Evolutionary conservation across 2,888 invertebrate genomes (phyloP).

Genomic region (Parelbella ahira): DNA sequence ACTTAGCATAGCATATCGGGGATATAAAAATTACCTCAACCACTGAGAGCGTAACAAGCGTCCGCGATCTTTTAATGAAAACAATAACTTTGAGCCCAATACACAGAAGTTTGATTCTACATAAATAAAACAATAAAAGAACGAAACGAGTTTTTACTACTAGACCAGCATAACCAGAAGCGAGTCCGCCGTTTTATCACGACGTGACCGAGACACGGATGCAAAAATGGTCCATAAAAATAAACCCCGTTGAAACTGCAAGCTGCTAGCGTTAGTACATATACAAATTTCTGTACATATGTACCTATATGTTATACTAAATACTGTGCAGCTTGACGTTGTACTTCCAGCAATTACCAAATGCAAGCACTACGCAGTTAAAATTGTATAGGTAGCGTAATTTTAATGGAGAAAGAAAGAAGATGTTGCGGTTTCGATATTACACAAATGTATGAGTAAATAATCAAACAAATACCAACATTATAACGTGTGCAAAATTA

Average conservation of each 20-base stretch:
- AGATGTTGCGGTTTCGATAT: constrained; percentile 3
- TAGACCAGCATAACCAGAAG: not conserved
- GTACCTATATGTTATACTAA: constrained; percentile 7
- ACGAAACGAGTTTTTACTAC: not conserved
- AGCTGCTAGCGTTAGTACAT: not conserved
- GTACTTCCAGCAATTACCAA: constrained; percentile 51
- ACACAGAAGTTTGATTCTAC: too few relatives aligned
- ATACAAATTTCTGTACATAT: constrained; percentile 1
- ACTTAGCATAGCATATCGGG: too few relatives aligned
- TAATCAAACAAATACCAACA: too few relatives aligned
- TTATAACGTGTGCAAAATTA: too few relatives aligned
- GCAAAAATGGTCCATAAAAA: constrained; percentile 5
- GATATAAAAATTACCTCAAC: too few relatives aligned
- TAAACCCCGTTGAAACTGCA: not conserved
- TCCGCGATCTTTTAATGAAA: too few relatives aligned
- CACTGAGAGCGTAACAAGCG: too few relatives aligned
- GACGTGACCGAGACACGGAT: not conserved
- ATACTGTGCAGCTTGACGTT: constrained; percentile 26
- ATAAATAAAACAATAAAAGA: not conserved
- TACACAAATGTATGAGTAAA: too few relatives aligned
- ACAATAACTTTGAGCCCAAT: too few relatives aligned
- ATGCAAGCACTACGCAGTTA: constrained; percentile 51
- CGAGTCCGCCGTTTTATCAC: not conserved
- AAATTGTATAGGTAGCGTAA: constrained; percentile 40
- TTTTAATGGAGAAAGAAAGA: constrained; percentile 22